These are phyloP conservation scores for Choristoneura fumiferana DNA, from an alignment of 1,140 invertebrate genomes.

Conservation along the genomic window DNA sequence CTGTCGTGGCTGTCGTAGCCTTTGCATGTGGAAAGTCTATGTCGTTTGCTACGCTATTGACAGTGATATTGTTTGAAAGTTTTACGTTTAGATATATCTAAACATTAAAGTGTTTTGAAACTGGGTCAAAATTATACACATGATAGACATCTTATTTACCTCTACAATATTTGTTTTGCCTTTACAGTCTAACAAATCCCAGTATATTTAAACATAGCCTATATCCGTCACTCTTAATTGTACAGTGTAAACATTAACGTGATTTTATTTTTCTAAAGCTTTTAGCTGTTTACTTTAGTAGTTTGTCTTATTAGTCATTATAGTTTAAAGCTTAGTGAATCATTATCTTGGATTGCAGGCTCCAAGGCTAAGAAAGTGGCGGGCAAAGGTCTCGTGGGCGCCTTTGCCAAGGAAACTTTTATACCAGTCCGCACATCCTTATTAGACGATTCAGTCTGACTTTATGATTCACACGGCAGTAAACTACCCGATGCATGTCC, in stretches of 20 bases:
- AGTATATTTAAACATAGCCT: not conserved
- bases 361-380: constrained; percentile 8
- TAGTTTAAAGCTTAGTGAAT: not conserved
- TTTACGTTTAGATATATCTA: not conserved
- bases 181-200: too few species aligned
- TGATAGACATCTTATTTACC: too few species aligned
- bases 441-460: not conserved
- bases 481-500: not conserved
- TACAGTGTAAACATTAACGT: not conserved
- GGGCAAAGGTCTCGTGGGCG: constrained; percentile 15
- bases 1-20: constrained; percentile 9
- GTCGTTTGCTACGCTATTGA: not conserved
- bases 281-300: not conserved
- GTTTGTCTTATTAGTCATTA: constrained; percentile 14
- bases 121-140: too few species aligned
- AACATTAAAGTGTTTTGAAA: too few species aligned
- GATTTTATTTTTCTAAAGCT: not conserved
- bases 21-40: constrained; percentile 4
- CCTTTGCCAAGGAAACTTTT: constrained; percentile 3
- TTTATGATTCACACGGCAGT: not conserved
- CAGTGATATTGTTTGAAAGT: constrained; percentile 8
- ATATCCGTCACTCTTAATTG: not conserved
- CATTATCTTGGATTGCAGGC: constrained; percentile 11
- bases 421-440: constrained; percentile 6
- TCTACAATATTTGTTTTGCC: too few species aligned